A percentile compares a stretch with the other conserved stretches of the same genome.
Conservation (phyloP, 2,797 vertebrate genomes). For the Aselliscus stoliczkanus region DNA sequence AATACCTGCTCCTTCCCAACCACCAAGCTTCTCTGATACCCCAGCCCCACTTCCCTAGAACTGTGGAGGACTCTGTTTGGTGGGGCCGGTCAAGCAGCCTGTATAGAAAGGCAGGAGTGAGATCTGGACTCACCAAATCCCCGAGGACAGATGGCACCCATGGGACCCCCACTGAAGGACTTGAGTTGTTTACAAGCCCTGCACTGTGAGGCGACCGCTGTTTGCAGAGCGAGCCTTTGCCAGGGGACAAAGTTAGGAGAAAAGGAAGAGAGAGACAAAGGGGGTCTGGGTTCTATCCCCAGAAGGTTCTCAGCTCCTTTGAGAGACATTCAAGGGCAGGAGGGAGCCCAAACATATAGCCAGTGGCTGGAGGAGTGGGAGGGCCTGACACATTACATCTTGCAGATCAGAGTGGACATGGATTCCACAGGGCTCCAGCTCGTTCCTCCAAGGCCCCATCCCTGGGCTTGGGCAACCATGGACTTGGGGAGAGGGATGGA, state of each 20-base stretch:
- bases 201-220: background rate
- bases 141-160: background rate
- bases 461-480: background rate
- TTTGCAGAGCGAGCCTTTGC: constrained; percentile 4
- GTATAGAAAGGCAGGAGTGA: background rate
- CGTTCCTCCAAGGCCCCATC: background rate
- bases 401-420: background rate
- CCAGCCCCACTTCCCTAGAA: constrained; percentile 36
- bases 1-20: constrained; percentile 35
- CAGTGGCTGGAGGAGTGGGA: background rate
- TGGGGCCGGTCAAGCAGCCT: background rate
- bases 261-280: background rate
- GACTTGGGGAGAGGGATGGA: background rate
- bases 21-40: constrained; percentile 19
- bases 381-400: background rate
- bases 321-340: constrained; percentile 8
- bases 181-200: constrained; percentile 75
- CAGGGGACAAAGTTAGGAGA: background rate
- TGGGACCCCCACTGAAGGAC: constrained; percentile 65
- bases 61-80: constrained; percentile 2
- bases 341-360: background rate
- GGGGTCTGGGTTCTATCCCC: background rate
- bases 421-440: background rate
- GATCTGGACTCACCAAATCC: constrained; percentile 20
- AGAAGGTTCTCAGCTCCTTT: background rate